Evolutionary conservation across 2,888 invertebrate species (phyloP), one percentile per base, ranked within the genome.

Genomic region (Sericinus montela): DNA sequence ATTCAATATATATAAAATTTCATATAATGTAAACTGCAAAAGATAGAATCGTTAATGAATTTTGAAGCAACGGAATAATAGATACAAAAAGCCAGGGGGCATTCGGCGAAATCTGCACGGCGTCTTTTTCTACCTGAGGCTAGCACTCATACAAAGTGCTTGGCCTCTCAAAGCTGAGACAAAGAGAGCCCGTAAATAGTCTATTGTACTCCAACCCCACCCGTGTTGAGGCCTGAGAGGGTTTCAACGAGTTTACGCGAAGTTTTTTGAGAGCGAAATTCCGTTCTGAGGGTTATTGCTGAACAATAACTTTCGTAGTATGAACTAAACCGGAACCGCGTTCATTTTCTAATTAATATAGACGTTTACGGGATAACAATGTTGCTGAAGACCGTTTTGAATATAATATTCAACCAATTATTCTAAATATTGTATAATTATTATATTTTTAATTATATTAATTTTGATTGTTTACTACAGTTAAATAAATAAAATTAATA

Each of bases 131-230:
- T 57, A 62, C 56, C 62, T 61, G 59, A 60, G 63, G 62, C 59
- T 53, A 35, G 43, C 42, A 53, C 65, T 67, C 48, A 54, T 59
- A 58, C 55, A 58, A 62, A 73, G 68, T 67, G 64, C 65, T 60
- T 58, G 58, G 58, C 60, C 66, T 67, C 72, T 71, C 62, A 56
- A 61, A 61, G 65, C 59, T 62, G 64, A 75, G 72, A 84, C 83
- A 85, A 86, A 82, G 69, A 69, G 57, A 50, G 57, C 63, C 56
- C 61, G 70, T 81, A 80, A 82, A 84, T 81, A 80, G 79, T 75
- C 73, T 65, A 81, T 84, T 84, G 85, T 83, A 72, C 65, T 55
- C 42, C 60, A 58, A 59, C 68, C 70, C 72, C 69, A 58, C 58
- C 58, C 56, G 64, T 62, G 59, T 54, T 50, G 58, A 45, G 40